A percentile compares a stretch with the other conserved stretches of the same genome.
Evolutionary conservation across 1,140 invertebrate genomes (phyloP).

Genomic region (Drosophila nasuta): DNA sequence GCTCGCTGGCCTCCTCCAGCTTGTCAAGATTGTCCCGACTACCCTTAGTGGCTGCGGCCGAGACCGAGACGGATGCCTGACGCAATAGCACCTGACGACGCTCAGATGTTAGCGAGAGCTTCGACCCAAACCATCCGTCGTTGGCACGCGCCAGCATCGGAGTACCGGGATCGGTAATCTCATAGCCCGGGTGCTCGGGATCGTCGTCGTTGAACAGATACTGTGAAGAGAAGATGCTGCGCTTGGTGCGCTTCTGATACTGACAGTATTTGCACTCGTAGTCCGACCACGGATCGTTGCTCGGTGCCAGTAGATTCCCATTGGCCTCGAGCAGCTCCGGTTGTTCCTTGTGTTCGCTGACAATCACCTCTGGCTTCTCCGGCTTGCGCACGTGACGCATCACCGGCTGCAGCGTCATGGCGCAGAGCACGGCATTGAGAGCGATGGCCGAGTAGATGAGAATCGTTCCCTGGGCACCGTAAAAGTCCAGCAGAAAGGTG

Average conservation of each 20-base stretch:
- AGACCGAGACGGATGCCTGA: conserved; percentile 38
- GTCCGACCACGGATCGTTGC: conserved; percentile 82
- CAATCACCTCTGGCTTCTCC: conserved; percentile 24
- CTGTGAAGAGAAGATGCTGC: conserved; percentile 87
- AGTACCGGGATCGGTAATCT: conserved; percentile 88
- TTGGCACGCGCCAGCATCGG: conserved; percentile 89
- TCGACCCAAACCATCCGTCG: conserved; percentile 88
- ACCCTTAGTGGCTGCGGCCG: background rate
- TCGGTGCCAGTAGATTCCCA: conserved; percentile 49
- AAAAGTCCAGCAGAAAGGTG: conserved; percentile 85
- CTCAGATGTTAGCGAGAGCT: conserved; percentile 85
- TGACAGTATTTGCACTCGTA: conserved; percentile 81
- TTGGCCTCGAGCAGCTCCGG: conserved; percentile 58
- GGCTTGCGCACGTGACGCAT: conserved; percentile 86
- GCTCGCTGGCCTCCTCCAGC: conserved; percentile 35
- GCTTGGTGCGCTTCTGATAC: conserved; percentile 70
- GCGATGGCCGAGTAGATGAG: conserved; percentile 87
- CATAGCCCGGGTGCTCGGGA: conserved; percentile 87
- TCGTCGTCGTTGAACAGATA: conserved; percentile 89
- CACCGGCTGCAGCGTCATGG: conserved; percentile 87
- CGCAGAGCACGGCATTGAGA: conserved; percentile 86
- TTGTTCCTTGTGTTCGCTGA: conserved; percentile 17
- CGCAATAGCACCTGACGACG: conserved; percentile 86
- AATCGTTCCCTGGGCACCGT: conserved; percentile 86
- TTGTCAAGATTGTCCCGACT: conserved; percentile 68